phyloP scores from a whole-genome alignment of 30 jellyfish, hydroid and myxozoan genomes.

The Nemopilema nomurai region DNA sequence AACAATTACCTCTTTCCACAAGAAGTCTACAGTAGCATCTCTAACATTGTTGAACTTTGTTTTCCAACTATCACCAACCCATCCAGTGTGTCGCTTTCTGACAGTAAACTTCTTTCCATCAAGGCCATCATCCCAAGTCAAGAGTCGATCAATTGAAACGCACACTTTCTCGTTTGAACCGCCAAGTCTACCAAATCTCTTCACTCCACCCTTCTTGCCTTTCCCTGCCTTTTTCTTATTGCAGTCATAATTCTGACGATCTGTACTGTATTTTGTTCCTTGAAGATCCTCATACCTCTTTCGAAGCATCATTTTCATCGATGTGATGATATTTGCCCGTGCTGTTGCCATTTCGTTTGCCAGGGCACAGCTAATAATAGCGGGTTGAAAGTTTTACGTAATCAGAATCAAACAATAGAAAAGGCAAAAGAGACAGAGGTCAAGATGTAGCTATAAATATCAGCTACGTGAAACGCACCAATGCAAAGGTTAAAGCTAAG shows the following conservation, averaged over 20 bases:
- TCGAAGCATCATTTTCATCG: slow-evolving; percentile 24
- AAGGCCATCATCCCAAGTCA: slow-evolving; percentile 29
- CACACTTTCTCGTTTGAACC: not conserved
- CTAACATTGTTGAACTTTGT: slow-evolving; percentile 2
- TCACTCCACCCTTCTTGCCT: not conserved
- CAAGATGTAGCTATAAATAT: too few species aligned
- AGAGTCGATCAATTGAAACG: slow-evolving; percentile 16
- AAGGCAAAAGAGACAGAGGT: not conserved
- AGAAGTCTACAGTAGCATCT: slow-evolving; percentile 5
- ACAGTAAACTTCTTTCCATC: not conserved
- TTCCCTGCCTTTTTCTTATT: slow-evolving; percentile 16
- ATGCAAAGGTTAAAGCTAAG: too few species aligned
- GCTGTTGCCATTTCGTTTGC: slow-evolving; percentile 33
- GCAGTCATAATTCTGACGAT: not conserved
- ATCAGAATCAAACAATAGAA: not conserved
- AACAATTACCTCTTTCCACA: slow-evolving; percentile 14
- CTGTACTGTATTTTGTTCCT: not conserved
- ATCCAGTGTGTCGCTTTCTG: not conserved
- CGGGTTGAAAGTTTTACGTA: not conserved
- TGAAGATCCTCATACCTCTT: slow-evolving; percentile 5
- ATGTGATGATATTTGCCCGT: slow-evolving; percentile 17
- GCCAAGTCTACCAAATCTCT: not conserved
- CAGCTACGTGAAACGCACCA: too few species aligned
- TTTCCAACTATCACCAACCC: slow-evolving; percentile 26
- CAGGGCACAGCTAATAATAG: slow-evolving; percentile 17